phyloP scores from a whole-genome alignment of 2,797 vertebrate species.

The Ibycter americanus region DNA sequence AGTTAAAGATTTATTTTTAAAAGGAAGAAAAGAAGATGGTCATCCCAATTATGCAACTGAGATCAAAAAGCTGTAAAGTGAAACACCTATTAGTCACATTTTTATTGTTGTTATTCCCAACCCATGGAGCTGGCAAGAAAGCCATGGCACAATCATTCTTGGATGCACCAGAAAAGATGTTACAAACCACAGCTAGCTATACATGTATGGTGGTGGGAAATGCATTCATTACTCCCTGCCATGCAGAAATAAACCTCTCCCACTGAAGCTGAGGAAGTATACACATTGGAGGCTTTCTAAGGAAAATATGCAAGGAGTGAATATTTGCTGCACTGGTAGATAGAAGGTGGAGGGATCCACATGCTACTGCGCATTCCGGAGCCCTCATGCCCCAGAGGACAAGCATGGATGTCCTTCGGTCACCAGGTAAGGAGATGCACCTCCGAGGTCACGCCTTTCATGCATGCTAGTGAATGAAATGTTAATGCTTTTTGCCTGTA shows the following conservation, averaged over 20 bases:
- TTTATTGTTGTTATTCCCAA: not conserved
- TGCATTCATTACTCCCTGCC: not conserved
- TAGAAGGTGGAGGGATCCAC: not conserved
- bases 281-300: not conserved
- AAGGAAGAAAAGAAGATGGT: not conserved
- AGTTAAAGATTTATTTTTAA: not conserved
- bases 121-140: not conserved
- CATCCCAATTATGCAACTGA: not conserved
- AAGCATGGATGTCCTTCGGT: rapidly evolving
- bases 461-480: not conserved
- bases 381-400: rapidly evolving
- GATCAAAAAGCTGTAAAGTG: not conserved
- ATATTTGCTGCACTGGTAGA: not conserved
- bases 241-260: not conserved
- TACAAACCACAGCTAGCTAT: not conserved
- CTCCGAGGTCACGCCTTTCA: not conserved
- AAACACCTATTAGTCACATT: rapidly evolving
- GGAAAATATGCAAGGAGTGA: not conserved
- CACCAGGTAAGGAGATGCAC: not conserved
- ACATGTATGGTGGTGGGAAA: not conserved
- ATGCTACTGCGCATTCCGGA: not conserved
- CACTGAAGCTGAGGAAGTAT: not conserved
- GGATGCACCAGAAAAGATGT: not conserved
- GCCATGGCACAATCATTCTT: not conserved
- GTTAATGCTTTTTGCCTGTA: not conserved